Base-by-base conservation (phyloP, 1,140 invertebrate genomes). In the Pseudomyrmex dendroicus region DNA sequence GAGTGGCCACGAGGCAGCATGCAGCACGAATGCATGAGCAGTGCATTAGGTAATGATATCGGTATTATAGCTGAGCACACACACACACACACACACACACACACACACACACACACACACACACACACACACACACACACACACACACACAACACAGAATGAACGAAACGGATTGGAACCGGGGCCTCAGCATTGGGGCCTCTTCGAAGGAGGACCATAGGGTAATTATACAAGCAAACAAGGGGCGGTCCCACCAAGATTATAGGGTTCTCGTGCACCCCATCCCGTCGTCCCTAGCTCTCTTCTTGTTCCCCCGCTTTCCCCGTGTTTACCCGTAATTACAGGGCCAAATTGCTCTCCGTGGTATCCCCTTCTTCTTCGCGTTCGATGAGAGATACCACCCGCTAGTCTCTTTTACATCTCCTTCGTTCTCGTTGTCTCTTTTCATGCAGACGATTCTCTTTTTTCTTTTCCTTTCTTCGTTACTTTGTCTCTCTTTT, bases 211-310 rank as follows among this genome's bases (percentile, higher is more conserved):
- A 92, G 91, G 90, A 88, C 86, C 80, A 91, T 82, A 70, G 89
- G 91, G 92, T 93, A 93, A 93, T 93, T 92, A 93, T 92, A 92
- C 93, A 93, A 92, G 92, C 92, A 93, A 93, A 93, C 92, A 92
- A 93, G 92, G 91, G 92, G 92, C 91, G 91, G 92, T 90, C 88
- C 92, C 89, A 82, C 73, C 78, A 83, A 91, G 90, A 93, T 93
- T 93, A 93, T 93, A 93, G 92, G 92, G 86, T 92, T 90, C 66
- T 74, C 73, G 61, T 68, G 61, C 72, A 59, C 50, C 73, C 72
- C 56, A 48, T 17, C 50, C 78, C 85, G 77, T 82, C 85, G 54
- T 85, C 90, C 89, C 88, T 88, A 77, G 83, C 85, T 84, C 89
- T 63, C 67, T 62, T 15, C 13, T 15, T 48, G 35, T 62, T 61